Evolutionary conservation across 2,113 vertebrate species (phyloP).

Genomic region (Myrmecobius fasciatus): DNA sequence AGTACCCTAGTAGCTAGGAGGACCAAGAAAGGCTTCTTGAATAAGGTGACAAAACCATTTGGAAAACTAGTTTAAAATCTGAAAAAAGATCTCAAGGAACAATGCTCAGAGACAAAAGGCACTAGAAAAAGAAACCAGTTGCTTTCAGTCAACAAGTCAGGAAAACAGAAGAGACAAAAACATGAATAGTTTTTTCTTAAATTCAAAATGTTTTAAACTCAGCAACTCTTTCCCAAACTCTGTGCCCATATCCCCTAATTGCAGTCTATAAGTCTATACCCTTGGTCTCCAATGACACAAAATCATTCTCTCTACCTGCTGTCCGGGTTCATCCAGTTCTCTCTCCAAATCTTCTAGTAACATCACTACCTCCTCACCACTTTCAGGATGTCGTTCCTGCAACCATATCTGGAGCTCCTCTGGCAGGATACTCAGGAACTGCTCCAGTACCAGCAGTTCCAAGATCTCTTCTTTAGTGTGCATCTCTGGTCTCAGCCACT

Average conservation of each 20-base stretch:
- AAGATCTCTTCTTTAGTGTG: constrained; percentile 78
- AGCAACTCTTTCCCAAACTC: background rate
- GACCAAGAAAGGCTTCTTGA: background rate
- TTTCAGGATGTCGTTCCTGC: constrained; percentile 71
- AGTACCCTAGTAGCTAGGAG: background rate
- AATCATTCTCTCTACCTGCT: constrained; percentile 55
- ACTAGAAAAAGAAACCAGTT: background rate
- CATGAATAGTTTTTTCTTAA: background rate
- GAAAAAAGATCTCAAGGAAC: constrained; percentile 25
- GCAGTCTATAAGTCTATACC: background rate
- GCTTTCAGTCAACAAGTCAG: background rate
- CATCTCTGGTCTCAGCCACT: constrained; percentile 76
- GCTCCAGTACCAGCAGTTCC: constrained; percentile 78
- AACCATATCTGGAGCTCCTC: constrained; percentile 75
- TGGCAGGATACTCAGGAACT: constrained; percentile 78
- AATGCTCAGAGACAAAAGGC: constrained; percentile 2
- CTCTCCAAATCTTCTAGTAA: constrained; percentile 77
- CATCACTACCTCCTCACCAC: constrained; percentile 70
- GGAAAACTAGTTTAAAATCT: constrained; percentile 9
- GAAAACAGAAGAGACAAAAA: background rate
- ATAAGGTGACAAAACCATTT: background rate
- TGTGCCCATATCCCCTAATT: background rate
- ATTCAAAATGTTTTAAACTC: background rate
- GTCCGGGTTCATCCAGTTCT: constrained; percentile 74
- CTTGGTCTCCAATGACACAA: background rate